These are phyloP conservation scores for Macrosteles quadrilineatus DNA, from an alignment of 1,140 invertebrate genomes.

Conservation along the genomic window DNA sequence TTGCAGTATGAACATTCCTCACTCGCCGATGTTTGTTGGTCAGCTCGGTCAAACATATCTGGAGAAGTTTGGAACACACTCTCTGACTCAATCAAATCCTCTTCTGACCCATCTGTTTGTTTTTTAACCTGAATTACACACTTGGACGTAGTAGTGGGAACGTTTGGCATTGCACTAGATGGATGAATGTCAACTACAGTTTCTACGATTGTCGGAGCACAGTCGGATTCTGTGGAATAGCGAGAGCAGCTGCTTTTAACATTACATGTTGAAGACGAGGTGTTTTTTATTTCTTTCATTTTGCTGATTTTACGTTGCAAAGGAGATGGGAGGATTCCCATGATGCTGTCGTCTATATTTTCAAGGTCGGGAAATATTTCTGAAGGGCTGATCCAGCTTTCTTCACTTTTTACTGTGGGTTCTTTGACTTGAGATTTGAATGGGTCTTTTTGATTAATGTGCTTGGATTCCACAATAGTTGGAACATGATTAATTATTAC, in stretches of 20 bases:
- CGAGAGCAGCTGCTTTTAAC: too few relatives aligned
- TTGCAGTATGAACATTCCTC: conserved; percentile 34
- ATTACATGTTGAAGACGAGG: background rate
- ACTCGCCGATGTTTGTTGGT: too few relatives aligned
- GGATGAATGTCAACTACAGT: conserved; percentile 7
- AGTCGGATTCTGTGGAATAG: conserved; percentile 14
- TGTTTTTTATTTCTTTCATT: background rate
- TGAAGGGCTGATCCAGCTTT: conserved; percentile 31
- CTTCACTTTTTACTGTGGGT: conserved; percentile 1
- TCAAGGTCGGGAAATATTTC: conserved; percentile 41
- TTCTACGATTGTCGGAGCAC: conserved; percentile 6
- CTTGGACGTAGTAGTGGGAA: background rate
- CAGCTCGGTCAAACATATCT: conserved; percentile 23
- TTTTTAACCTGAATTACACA: background rate
- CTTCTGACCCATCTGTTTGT: too few relatives aligned
- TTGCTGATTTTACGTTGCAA: conserved; percentile 14
- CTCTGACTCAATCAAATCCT: conserved; percentile 7
- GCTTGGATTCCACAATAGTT: background rate
- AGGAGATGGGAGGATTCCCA: conserved; percentile 22
- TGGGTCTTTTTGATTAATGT: too few relatives aligned
- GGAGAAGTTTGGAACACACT: background rate
- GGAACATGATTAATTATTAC: background rate
- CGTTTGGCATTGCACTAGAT: background rate
- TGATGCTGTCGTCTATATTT: conserved; percentile 33
- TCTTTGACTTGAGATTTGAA: too few relatives aligned